phyloP scores from a whole-genome alignment of 2,797 vertebrate species.

The Acipenser ruthenus region DNA sequence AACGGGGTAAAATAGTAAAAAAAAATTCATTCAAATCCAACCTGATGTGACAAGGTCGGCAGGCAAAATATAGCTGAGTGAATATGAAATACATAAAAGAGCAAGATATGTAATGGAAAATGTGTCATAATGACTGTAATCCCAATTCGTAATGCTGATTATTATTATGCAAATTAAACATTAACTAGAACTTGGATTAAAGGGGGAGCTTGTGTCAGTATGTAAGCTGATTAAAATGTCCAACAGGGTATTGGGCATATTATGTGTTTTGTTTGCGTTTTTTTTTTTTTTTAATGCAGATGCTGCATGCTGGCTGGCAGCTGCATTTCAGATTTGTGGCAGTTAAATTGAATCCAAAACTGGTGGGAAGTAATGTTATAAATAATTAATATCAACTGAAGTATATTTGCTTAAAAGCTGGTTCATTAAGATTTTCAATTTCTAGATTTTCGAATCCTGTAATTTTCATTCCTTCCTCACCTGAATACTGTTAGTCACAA shows the following conservation, averaged over 20 bases:
- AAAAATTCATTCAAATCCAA: not conserved
- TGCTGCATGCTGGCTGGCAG: no score
- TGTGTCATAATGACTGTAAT: slow-evolving; percentile 11
- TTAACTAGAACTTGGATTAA: not conserved
- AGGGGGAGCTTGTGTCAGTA: not conserved
- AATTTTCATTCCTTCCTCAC: not conserved
- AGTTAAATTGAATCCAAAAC: no score
- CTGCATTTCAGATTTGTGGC: no score
- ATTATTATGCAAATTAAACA: slow-evolving; percentile 14
- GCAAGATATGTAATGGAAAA: not conserved
- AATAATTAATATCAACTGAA: not conserved
- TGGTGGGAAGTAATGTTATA: not conserved
- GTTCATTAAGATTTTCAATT: not conserved
- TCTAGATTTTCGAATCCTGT: not conserved
- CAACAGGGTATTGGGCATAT: not conserved
- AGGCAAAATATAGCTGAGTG: not conserved
- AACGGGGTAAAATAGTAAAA: no score
- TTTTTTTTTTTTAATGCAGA: not conserved
- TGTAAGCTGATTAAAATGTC: slow-evolving; percentile 5
- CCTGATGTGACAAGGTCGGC: not conserved
- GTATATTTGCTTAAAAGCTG: not conserved
- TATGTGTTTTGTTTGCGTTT: not conserved
- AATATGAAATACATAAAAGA: not conserved
- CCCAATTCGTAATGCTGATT: not conserved
- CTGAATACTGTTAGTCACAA: not conserved